Percentiles rank a stretch among this genome's conserved stretches.
These are phyloP conservation scores for Laticauda colubrina DNA, from an alignment of 2,113 vertebrate species.

Conservation along the genomic window DNA sequence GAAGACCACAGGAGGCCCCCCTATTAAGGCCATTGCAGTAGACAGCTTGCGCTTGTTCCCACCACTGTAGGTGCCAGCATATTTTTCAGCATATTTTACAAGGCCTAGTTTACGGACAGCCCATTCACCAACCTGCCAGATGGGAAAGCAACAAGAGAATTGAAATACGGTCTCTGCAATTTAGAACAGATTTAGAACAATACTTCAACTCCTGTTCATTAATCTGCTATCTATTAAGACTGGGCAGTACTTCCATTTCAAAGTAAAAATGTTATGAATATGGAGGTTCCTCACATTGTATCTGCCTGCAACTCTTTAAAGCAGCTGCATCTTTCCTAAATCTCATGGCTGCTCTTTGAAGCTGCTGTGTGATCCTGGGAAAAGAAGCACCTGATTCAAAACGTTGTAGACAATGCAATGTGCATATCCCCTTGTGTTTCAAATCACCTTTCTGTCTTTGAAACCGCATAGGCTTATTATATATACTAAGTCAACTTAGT, in stretches of 20 bases:
- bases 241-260: background rate
- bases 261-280: background rate
- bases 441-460: background rate
- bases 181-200: background rate
- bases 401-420: background rate
- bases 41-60: slow-evolving; percentile 97
- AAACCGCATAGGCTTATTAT: background rate
- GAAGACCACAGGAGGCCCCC: slow-evolving; percentile 93
- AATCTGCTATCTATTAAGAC: background rate
- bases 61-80: slow-evolving; percentile 91
- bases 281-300: background rate
- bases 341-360: background rate
- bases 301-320: background rate
- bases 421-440: background rate
- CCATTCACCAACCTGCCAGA: slow-evolving; percentile 90
- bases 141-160: background rate
- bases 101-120: slow-evolving; percentile 91
- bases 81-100: slow-evolving; percentile 89
- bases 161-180: background rate
- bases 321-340: background rate
- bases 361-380: background rate
- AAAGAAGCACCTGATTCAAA: background rate
- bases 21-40: slow-evolving; percentile 93
- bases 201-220: too few relatives aligned
- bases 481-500: background rate